Evolutionary conservation across 2,888 invertebrate genomes (phyloP).

Genomic region (Cephus rjabovi): DNA sequence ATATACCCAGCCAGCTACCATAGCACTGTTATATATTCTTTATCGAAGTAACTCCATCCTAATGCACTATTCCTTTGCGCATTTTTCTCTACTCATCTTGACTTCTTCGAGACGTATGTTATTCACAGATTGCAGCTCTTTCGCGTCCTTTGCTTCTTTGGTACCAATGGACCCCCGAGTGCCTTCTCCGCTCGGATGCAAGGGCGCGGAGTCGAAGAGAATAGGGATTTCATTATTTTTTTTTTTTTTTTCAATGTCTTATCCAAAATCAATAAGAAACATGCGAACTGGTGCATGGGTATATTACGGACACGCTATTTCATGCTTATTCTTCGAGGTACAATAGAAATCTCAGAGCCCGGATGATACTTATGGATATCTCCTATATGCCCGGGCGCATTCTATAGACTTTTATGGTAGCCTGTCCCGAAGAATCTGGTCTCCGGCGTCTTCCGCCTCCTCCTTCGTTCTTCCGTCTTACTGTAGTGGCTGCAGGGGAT

Average conservation of each 20-base stretch:
- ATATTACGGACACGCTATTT: neutral
- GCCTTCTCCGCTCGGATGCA: neutral
- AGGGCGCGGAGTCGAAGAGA: neutral
- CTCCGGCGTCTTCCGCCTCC: neutral
- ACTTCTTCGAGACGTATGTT: constrained; percentile 30
- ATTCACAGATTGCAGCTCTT: constrained; percentile 11
- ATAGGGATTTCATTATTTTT: neutral
- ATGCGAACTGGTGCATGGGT: neutral
- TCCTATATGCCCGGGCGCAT: neutral
- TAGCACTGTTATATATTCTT: neutral
- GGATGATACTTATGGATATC: neutral
- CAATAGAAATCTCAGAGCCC: neutral
- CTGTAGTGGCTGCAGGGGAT: neutral
- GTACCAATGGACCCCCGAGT: neutral
- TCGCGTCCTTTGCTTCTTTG: neutral
- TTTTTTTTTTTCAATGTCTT: neutral
- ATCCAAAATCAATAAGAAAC: neutral
- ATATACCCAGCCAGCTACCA: neutral
- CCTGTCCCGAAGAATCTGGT: neutral
- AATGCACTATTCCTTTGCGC: neutral
- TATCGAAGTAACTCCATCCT: neutral
- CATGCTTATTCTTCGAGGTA: neutral
- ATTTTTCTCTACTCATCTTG: neutral
- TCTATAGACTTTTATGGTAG: neutral
- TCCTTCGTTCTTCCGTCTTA: neutral